phyloP scores from a whole-genome alignment of 1,140 invertebrate genomes.

The Diprion similis region DNA sequence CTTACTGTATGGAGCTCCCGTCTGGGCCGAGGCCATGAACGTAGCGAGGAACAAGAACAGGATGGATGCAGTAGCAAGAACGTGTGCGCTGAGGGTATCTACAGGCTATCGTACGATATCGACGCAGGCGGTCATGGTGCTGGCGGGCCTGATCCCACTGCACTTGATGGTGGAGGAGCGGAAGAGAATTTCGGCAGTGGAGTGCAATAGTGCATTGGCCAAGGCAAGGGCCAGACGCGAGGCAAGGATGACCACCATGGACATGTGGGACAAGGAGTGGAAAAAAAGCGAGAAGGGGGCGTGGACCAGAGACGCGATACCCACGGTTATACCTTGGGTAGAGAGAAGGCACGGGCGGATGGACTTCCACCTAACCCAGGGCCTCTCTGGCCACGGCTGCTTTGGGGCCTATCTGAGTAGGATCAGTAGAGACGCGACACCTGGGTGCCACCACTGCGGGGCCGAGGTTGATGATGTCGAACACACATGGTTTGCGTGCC shows the following conservation, averaged over 20 bases:
- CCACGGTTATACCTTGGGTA: slow-evolving; percentile 28
- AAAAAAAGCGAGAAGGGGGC: slow-evolving; percentile 15
- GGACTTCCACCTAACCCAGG: slow-evolving; percentile 31
- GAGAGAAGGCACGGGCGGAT: slow-evolving; percentile 23
- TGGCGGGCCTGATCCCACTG: not conserved
- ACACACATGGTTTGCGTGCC: slow-evolving; percentile 32
- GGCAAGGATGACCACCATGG: not conserved
- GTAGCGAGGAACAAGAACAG: slow-evolving; percentile 16
- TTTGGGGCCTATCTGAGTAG: slow-evolving; percentile 25
- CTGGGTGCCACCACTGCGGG: slow-evolving; percentile 20
- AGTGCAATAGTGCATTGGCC: not conserved
- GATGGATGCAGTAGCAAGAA: slow-evolving; percentile 23
- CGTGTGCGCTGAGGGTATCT: slow-evolving; percentile 22
- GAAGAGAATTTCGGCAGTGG: not conserved
- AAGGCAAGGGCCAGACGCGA: not conserved
- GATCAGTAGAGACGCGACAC: slow-evolving; percentile 19
- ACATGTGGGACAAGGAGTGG: slow-evolving; percentile 26
- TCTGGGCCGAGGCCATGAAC: slow-evolving; percentile 21
- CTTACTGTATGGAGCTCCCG: slow-evolving; percentile 26
- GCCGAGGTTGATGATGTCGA: slow-evolving; percentile 25
- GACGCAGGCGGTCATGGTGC: not conserved
- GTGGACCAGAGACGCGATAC: slow-evolving; percentile 30
- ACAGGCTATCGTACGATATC: not conserved
- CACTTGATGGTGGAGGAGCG: not conserved
- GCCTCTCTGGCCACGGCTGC: slow-evolving; percentile 30